These are phyloP conservation scores for Apodemia zela DNA, from an alignment of 2,888 invertebrate species.

Conservation along the genomic window DNA sequence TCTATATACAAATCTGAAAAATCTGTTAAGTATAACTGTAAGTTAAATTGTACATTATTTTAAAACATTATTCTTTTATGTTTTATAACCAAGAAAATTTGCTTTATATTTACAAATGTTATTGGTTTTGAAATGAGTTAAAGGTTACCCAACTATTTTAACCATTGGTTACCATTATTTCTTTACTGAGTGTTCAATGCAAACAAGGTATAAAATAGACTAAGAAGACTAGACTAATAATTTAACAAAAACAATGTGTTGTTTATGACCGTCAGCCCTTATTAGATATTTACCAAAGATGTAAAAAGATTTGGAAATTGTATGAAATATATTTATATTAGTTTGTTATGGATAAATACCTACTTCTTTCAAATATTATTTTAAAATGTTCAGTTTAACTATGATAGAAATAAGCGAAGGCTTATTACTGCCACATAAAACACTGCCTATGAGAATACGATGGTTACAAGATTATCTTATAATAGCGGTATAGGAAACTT, in stretches of 20 bases:
- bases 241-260: constrained; percentile 37
- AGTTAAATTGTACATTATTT: too few relatives aligned
- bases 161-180: constrained; percentile 1
- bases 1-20: too few relatives aligned
- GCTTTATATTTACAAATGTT: constrained; percentile 7
- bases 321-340: constrained; percentile 40
- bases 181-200: background rate
- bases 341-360: constrained; percentile 26
- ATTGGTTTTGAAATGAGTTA: background rate
- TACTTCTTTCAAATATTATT: constrained; percentile 8
- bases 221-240: background rate
- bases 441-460: background rate
- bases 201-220: background rate
- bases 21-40: too few relatives aligned
- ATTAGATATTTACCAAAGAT: constrained; percentile 77
- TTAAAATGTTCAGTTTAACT: too few relatives aligned
- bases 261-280: constrained; percentile 62
- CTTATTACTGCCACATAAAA: background rate
- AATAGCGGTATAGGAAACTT: background rate
- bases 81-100: too few relatives aligned
- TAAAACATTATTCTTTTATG: too few relatives aligned
- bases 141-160: constrained; percentile 3
- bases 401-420: background rate
- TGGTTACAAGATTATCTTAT: too few relatives aligned
- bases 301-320: constrained; percentile 70